Evolutionary conservation across 2,113 vertebrate genomes (phyloP).

Genomic region (Pontoporia blainvillei): DNA sequence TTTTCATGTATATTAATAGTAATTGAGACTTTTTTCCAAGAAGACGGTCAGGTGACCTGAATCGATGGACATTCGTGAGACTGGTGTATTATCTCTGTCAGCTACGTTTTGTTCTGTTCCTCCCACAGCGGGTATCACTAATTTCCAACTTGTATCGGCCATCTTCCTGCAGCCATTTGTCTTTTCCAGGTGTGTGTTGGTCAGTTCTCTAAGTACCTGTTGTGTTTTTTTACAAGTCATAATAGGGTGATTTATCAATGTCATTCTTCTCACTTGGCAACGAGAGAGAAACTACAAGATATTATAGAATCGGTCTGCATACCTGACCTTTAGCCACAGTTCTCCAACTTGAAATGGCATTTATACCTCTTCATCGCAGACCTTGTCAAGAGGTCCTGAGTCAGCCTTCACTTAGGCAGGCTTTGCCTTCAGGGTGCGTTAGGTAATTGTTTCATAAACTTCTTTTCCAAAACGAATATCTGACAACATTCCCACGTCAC

Average conservation of each 20-base stretch:
- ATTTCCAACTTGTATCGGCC: not conserved
- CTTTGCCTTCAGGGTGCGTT: constrained; percentile 48
- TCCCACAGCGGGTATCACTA: not conserved
- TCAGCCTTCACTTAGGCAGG: not conserved
- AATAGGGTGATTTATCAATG: constrained; percentile 70
- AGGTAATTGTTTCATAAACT: constrained; percentile 24
- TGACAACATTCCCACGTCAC: not conserved
- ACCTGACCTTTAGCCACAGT: constrained; percentile 2
- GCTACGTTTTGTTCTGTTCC: not conserved
- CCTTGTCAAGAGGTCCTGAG: constrained; percentile 32
- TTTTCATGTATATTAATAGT: not conserved
- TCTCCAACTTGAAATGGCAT: constrained; percentile 11
- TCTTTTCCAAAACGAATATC: not conserved
- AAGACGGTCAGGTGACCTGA: not conserved
- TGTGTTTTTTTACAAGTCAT: constrained; percentile 65
- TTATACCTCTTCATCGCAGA: not conserved
- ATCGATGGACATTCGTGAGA: not conserved
- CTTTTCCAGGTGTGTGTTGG: constrained; percentile 42
- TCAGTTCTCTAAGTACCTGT: constrained; percentile 57
- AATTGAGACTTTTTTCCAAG: not conserved
- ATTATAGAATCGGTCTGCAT: not conserved
- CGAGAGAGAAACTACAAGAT: constrained; percentile 32
- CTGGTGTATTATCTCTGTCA: not conserved
- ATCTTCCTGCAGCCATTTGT: constrained; percentile 41
- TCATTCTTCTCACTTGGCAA: constrained; percentile 36